Base-by-base conservation (phyloP, 1,140 invertebrate genomes). In the Drosophila virilis region DNA sequence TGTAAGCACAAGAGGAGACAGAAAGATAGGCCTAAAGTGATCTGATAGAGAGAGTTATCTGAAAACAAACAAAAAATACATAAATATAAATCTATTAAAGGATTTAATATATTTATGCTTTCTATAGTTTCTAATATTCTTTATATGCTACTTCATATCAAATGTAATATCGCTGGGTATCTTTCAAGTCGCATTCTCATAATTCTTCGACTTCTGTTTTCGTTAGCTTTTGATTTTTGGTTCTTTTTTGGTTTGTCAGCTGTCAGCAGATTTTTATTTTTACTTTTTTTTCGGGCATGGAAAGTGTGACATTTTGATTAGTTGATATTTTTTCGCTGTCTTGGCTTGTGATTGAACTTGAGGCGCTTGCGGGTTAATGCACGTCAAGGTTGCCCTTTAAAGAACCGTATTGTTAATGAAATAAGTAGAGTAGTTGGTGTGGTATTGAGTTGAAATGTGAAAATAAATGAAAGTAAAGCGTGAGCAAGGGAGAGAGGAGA, bases 281-380 rank as follows among this genome's bases (percentile, higher is more conserved):
- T 66, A 68, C 62, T 48, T 65, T 65, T 67, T 60, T 68, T 78
- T 77, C 70, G 76, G 61, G 71, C 74, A 73, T 83, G 84, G 83
- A 88, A 88, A 88, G 83, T 88, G 84, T 84, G 84, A 88, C 84
- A 80, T 84, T 88, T 88, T 88, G 80, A 88, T 88, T 84, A 84
- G 85, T 88, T 84, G 48, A 84, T 74, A 62, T 59, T 67, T 58
- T 76, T 78, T 40, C 38, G 35, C 42, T 54, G 43, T 45, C 45
- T 45, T 40, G 37, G 32, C 57, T 78, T 88, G 85, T 68, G 77
- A 88, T 88, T 88, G 84, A 88, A 88, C 84, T 88, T 88, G 84
- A 89, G 77, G 60, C 73, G 57, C 61, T 64, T 69, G 32, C 55
- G 72, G 76, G 65, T 86, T 88, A 88, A 88, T 89, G 73, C 88